Percentiles rank a stretch among this genome's conserved stretches.
Evolutionary conservation across 2,797 vertebrate species (phyloP).

Genomic region (Stomatorhinus walkeri): DNA sequence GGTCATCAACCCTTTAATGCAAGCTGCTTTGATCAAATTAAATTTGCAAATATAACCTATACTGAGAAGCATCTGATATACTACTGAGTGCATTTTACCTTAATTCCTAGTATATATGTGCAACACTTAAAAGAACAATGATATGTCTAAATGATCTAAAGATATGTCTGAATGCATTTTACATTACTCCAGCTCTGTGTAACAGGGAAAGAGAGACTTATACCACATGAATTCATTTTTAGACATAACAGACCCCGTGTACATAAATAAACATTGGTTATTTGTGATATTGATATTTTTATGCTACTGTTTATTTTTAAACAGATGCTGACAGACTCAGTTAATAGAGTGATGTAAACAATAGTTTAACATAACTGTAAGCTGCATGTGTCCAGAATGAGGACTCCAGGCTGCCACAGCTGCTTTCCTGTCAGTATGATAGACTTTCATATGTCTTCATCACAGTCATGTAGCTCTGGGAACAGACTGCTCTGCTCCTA

Average conservation of each 20-base stretch:
- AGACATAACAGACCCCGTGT: constrained; percentile 5
- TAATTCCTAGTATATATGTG: neutral
- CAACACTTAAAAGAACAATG: neutral
- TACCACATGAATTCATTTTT: neutral
- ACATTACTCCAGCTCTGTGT: neutral
- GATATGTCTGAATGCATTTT: neutral
- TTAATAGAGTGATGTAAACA: neutral
- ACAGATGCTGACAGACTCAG: neutral
- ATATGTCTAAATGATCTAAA: neutral
- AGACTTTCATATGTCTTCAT: constrained; percentile 50
- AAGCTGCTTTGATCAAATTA: neutral
- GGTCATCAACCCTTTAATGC: neutral
- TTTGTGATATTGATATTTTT: neutral
- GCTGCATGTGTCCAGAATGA: neutral
- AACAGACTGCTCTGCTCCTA: neutral
- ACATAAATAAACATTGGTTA: constrained; percentile 9
- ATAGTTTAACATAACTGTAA: neutral
- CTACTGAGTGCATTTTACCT: neutral
- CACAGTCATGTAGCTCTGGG: constrained; percentile 39
- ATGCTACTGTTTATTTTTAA: neutral
- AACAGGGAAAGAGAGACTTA: neutral
- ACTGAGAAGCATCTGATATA: neutral
- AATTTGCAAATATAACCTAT: neutral
- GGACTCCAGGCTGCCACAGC: neutral
- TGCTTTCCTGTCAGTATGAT: constrained; percentile 48